Conservation (phyloP, 2,888 invertebrate species). For the Argyresthia goedartella region DNA sequence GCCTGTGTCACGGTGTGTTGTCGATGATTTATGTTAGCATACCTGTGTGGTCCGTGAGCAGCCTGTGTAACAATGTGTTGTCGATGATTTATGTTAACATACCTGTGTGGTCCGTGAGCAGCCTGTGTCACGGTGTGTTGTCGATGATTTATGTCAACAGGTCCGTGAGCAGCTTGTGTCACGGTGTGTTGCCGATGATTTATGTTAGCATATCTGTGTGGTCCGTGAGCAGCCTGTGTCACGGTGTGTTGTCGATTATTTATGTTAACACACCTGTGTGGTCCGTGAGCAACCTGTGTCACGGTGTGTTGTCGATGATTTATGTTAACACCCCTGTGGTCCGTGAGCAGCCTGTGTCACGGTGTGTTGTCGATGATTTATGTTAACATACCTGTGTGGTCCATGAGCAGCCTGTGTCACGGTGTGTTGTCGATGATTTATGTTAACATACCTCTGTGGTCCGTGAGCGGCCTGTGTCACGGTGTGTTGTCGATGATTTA, state of each 20-base stretch:
- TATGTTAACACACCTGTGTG: too few species aligned
- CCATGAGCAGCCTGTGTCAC: conserved; percentile 86
- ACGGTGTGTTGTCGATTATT: conserved; percentile 82
- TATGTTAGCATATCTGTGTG: too few species aligned
- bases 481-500: conserved; percentile 82
- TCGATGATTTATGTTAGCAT: conserved; percentile 83
- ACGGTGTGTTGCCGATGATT: conserved; percentile 82
- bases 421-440: conserved; percentile 82
- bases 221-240: conserved; percentile 87
- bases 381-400: too few species aligned
- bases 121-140: conserved; percentile 85
- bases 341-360: conserved; percentile 86
- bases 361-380: conserved; percentile 82
- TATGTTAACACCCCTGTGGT: too few species aligned
- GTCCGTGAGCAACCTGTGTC: conserved; percentile 87
- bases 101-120: too few species aligned
- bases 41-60: too few species aligned
- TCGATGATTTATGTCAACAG: conserved; percentile 83
- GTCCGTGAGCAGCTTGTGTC: conserved; percentile 87
- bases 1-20: conserved; percentile 85
- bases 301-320: conserved; percentile 82
- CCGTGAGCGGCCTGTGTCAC: conserved; percentile 86
- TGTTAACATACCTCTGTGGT: too few species aligned
- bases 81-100: conserved; percentile 83
- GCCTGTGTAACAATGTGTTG: conserved; percentile 85